Evolutionary conservation across 2,888 invertebrate genomes (phyloP).

Genomic region (Eumerus sabulonum): DNA sequence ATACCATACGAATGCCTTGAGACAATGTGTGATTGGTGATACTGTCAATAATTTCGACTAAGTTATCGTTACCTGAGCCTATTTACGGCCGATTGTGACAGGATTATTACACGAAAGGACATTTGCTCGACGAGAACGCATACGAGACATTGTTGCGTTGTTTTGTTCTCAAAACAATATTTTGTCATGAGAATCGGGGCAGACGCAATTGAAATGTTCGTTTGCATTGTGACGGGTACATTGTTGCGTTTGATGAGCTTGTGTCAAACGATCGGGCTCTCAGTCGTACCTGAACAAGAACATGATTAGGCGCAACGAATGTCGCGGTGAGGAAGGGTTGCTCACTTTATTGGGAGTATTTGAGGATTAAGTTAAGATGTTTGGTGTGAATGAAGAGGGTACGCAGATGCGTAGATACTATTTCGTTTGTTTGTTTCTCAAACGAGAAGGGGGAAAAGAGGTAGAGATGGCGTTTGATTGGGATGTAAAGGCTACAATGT

Average conservation of each 20-base stretch:
- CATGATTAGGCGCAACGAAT: slow-evolving; percentile 54
- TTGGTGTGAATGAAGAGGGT: slow-evolving; percentile 16
- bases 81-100: slow-evolving; percentile 44
- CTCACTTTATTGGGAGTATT: slow-evolving; percentile 56
- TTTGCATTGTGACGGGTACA: slow-evolving; percentile 46
- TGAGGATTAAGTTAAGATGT: slow-evolving; percentile 66
- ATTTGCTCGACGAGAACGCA: too few relatives aligned
- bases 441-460: slow-evolving; percentile 6
- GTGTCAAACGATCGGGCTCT: slow-evolving; percentile 16
- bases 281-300: slow-evolving; percentile 49
- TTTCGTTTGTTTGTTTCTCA: slow-evolving; percentile 15
- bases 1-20: slow-evolving; percentile 20
- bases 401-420: slow-evolving; percentile 59
- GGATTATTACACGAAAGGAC: slow-evolving; percentile 26
- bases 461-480: neutral
- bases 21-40: slow-evolving; percentile 52
- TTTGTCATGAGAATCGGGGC: slow-evolving; percentile 61
- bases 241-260: slow-evolving; percentile 56
- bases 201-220: slow-evolving; percentile 61
- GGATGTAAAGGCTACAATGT: slow-evolving; percentile 34
- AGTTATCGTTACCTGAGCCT: slow-evolving; percentile 43
- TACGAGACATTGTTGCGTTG: slow-evolving; percentile 41
- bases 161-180: slow-evolving; percentile 47
- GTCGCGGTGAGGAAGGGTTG: slow-evolving; percentile 49
- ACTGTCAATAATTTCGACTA: slow-evolving; percentile 65